Conservation (phyloP, 2,888 invertebrate genomes). For the Tenthredo mesomela region DNA sequence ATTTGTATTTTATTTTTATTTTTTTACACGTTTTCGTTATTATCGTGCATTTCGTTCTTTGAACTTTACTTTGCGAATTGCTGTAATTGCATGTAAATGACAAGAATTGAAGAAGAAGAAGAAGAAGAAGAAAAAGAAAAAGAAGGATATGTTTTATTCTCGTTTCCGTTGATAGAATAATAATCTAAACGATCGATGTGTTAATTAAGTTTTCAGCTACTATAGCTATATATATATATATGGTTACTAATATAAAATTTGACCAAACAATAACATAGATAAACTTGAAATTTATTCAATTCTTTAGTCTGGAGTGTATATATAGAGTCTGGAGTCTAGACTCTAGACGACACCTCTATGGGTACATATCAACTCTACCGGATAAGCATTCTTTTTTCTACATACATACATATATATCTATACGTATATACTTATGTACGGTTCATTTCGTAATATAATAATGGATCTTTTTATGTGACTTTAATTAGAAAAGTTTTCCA, state of each 20-base stretch:
- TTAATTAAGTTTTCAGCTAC: neutral
- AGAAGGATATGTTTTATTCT: neutral
- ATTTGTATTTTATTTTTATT: no score
- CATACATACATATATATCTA: neutral
- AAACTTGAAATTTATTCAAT: conserved; percentile 31
- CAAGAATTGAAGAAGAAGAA: no score
- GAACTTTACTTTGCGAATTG: no score
- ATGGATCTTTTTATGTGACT: conserved; percentile 26
- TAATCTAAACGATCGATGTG: neutral
- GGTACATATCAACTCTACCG: neutral
- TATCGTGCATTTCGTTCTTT: no score
- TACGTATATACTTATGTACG: neutral
- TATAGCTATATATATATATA: no score
- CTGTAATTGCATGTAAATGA: no score
- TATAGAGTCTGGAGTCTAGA: neutral
- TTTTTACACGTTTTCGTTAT: no score
- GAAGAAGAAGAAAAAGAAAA: no score
- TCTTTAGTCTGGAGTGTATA: conserved; percentile 3
- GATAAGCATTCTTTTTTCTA: conserved; percentile 2
- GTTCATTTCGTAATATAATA: conserved; percentile 27
- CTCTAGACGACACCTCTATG: neutral
- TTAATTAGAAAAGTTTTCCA: conserved; percentile 26
- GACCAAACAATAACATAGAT: conserved; percentile 1
- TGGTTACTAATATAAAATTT: neutral
- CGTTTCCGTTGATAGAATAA: conserved; percentile 1